Base-by-base conservation (phyloP, 2,888 invertebrate genomes). In the Pseudanteris insignis region DNA sequence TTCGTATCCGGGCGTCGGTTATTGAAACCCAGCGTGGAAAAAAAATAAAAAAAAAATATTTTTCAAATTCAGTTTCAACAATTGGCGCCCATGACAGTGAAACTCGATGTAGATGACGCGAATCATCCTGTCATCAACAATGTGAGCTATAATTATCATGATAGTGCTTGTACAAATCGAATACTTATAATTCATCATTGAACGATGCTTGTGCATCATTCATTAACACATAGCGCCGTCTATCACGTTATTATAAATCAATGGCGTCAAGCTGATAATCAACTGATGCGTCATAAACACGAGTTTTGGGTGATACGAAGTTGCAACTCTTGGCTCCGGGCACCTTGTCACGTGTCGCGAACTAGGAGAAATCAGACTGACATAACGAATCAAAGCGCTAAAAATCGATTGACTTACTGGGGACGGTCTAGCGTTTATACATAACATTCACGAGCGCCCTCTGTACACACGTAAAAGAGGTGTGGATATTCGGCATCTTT, bases 361-460 rank as follows among this genome's bases (percentile, higher is more conserved):
- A 73, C 74, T 70, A 74, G 75, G 76, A 78, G 78, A 77, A 77
- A 74, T 77, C 74, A 78, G 79, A 79, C 78, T 78, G 79, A 79
- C 66, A 72, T 25, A 70, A 74, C 68, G 68, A 77, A 77, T 77
- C 75, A 74, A 75, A 76, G 71, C 73, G 72, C 76, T 72, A 67
- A 62, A 64, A 46, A 38, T 67, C 67, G 67, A 69, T 71, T 70
- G 64, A 70, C 66, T 67, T 65, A 47, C 63, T 65, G 63, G 67
- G 57, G 66, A 51, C 30, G 50, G 32, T 50, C 10, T 55, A 57
- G 43, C 62, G 57, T 63, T 63, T 61, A 34, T 55, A 47, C 32
- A 47, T 28, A 28, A 53, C 12, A 14, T 46, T 43, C 33, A 12
- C 29, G 5, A 25, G 50, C 37, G 34, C 50, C 54, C 44, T 40